Percentiles rank a stretch among this genome's conserved stretches.
phyloP scores from a whole-genome alignment of 64 coral and sea anemone genomes.

The Stylophora pistillata region DNA sequence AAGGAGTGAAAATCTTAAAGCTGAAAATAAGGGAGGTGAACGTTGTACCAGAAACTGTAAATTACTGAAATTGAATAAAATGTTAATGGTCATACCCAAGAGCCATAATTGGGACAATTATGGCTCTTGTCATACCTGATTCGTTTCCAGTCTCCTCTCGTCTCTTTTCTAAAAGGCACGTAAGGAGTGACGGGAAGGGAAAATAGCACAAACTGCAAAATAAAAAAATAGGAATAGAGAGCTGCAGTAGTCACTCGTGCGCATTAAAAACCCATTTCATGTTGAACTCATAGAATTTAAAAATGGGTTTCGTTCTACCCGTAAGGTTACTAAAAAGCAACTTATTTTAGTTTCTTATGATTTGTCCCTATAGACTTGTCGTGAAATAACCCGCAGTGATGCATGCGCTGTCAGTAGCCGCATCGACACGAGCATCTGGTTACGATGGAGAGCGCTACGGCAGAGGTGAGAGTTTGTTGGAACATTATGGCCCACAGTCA shows the following conservation, averaged over 20 bases:
- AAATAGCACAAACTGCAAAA: background rate
- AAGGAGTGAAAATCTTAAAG: no score
- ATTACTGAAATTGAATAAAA: no score
- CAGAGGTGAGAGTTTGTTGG: background rate
- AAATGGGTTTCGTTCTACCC: background rate
- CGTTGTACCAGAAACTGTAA: no score
- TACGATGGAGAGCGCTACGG: background rate
- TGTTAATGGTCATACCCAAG: no score
- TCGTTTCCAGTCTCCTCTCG: no score
- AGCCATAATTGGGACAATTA: no score
- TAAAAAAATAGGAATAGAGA: background rate
- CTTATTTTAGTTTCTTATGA: background rate
- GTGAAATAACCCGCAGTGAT: constrained; percentile 3
- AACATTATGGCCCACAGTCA: background rate
- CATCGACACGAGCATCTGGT: background rate
- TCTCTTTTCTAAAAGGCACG: no score
- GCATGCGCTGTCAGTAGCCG: constrained; percentile 23
- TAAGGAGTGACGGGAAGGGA: no score
- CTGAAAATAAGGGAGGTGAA: no score
- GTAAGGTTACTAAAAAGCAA: no score
- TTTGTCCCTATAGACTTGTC: background rate
- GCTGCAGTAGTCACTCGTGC: background rate
- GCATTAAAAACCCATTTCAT: background rate
- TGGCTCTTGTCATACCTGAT: no score
- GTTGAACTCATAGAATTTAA: background rate